These are phyloP conservation scores for Hanleya hanleyi DNA, from an alignment of 2,888 invertebrate species.

Conservation along the genomic window DNA sequence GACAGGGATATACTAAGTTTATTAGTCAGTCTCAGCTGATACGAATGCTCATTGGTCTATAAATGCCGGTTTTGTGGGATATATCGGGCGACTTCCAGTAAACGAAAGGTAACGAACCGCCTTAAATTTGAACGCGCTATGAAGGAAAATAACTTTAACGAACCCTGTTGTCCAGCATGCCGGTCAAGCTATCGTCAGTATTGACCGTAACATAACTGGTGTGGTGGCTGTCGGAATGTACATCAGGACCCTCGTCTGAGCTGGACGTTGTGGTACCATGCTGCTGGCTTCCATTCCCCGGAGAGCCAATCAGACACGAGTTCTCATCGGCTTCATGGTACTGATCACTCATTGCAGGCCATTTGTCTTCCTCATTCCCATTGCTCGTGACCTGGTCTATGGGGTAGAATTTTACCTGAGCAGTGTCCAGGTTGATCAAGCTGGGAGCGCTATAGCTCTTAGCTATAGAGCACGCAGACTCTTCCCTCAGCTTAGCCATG, in stretches of 20 bases:
- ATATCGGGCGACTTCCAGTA: too few relatives aligned
- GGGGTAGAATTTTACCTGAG: slow-evolving; percentile 56
- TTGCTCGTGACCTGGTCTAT: neutral
- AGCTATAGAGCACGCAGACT: neutral
- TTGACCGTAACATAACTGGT: slow-evolving; percentile 67
- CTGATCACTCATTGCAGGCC: neutral
- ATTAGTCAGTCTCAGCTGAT: too few relatives aligned
- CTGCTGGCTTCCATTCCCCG: slow-evolving; percentile 12
- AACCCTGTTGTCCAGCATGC: slow-evolving; percentile 68
- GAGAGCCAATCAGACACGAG: neutral
- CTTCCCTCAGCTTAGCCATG: slow-evolving; percentile 2
- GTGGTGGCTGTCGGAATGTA: slow-evolving; percentile 56
- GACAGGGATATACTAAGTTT: too few relatives aligned
- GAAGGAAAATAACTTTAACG: slow-evolving; percentile 14
- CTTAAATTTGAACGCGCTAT: too few relatives aligned
- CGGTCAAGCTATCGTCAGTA: slow-evolving; percentile 67
- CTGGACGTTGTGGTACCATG: neutral
- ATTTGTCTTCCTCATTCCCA: neutral
- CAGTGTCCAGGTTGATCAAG: slow-evolving; percentile 58
- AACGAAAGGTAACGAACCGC: too few relatives aligned
- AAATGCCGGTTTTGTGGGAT: too few relatives aligned
- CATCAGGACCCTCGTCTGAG: slow-evolving; percentile 15
- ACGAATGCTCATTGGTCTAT: too few relatives aligned
- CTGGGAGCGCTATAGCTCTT: slow-evolving; percentile 56
- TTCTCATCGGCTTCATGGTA: neutral